A percentile compares a stretch with the other conserved stretches of the same genome.
Conservation (phyloP, 2,888 invertebrate species). For the Tuta absoluta region DNA sequence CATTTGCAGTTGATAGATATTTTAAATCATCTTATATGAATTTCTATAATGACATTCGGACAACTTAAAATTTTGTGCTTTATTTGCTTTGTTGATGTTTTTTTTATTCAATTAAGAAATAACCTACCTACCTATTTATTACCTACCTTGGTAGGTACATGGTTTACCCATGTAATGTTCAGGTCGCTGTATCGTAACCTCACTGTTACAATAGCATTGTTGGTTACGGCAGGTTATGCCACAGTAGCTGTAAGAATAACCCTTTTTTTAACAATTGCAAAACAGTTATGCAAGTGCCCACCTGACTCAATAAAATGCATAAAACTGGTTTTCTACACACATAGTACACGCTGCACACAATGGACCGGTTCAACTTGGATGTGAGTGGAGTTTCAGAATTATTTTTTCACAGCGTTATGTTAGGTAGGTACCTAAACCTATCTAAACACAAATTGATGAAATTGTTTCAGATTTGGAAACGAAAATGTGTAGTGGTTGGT, state of each 20-base stretch:
- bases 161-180: no score
- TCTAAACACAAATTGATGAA: not conserved
- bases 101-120: no score
- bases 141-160: no score
- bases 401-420: not conserved
- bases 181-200: no score
- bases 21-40: no score
- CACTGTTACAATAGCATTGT: not conserved
- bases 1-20: no score
- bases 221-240: not conserved
- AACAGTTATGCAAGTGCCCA: not conserved
- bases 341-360: not conserved
- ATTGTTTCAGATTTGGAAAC: conserved; percentile 15
- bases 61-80: no score
- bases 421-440: not conserved
- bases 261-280: not conserved
- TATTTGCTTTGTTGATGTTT: no score
- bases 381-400: not conserved
- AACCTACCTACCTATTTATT: no score
- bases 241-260: not conserved
- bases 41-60: no score
- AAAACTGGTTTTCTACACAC: not conserved
- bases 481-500: conserved; percentile 29
- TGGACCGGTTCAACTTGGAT: not conserved
- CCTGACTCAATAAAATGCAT: conserved; percentile 19